phyloP scores from a whole-genome alignment of 2,888 invertebrate genomes.

The Callyntrura sp. region DNA sequence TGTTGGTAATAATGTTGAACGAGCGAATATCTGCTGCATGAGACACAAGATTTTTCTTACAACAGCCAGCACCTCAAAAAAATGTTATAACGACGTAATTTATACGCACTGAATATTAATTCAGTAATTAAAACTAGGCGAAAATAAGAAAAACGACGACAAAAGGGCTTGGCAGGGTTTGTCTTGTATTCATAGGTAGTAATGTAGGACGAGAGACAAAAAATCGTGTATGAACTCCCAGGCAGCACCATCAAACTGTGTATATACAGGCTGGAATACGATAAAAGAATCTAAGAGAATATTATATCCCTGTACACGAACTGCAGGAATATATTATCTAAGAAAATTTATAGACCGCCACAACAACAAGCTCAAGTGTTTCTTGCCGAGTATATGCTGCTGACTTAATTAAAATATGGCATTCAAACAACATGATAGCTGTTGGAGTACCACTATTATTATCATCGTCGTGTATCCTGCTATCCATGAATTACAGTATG shows the following conservation, averaged over 20 bases:
- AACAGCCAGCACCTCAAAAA: constrained; percentile 25
- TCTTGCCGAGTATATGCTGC: neutral
- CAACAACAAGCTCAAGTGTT: neutral
- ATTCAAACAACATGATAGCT: neutral
- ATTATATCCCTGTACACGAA: no score
- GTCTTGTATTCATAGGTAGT: neutral
- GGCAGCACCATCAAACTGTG: no score
- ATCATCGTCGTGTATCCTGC: neutral
- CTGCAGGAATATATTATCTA: no score
- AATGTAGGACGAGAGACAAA: no score
- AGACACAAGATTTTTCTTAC: no score
- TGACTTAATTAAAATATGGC: constrained; percentile 25
- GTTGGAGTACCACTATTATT: neutral
- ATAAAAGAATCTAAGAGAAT: no score
- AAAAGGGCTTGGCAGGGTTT: constrained; percentile 29
- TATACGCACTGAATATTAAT: constrained; percentile 53
- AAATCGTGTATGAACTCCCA: no score
- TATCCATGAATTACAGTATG: constrained; percentile 27
- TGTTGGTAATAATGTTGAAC: no score
- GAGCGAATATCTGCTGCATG: no score
- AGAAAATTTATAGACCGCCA: neutral
- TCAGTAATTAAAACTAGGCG: constrained; percentile 37
- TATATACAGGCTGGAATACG: no score
- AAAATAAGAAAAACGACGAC: neutral
- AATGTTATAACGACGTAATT: constrained; percentile 46